Conservation (phyloP, 2,113 vertebrate genomes). For the Rhombomys opimus region DNA sequence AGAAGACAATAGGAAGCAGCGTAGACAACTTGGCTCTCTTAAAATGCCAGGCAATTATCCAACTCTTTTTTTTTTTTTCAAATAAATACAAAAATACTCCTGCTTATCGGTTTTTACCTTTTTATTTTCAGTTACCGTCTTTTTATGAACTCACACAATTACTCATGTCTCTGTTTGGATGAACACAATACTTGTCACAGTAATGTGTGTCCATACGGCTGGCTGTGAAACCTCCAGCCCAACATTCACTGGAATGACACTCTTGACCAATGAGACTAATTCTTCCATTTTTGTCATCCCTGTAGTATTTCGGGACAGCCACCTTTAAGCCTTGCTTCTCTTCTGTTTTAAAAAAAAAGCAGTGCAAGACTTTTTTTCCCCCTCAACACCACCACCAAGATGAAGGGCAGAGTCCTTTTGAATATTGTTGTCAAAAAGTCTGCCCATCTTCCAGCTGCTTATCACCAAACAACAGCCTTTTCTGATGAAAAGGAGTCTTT, state of each 20-base stretch:
- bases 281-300: not conserved
- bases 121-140: not conserved
- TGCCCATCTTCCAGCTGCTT: not conserved
- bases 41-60: not conserved
- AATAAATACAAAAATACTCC: constrained; percentile 22
- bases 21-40: not conserved
- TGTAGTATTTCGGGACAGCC: not conserved
- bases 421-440: not conserved
- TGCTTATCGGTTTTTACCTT: not conserved
- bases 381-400: no score
- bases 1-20: not conserved
- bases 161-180: not conserved
- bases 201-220: not conserved
- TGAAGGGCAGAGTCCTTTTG: not conserved
- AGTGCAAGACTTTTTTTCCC: not conserved
- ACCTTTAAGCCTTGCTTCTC: not conserved
- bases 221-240: not conserved
- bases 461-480: not conserved
- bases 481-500: not conserved
- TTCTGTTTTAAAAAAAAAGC: not conserved
- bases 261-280: not conserved
- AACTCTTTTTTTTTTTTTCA: not conserved
- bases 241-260: not conserved
- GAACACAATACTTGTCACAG: not conserved
- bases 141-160: not conserved